Conservation (phyloP, 2,888 invertebrate genomes). For the Morpho deidamia region DNA sequence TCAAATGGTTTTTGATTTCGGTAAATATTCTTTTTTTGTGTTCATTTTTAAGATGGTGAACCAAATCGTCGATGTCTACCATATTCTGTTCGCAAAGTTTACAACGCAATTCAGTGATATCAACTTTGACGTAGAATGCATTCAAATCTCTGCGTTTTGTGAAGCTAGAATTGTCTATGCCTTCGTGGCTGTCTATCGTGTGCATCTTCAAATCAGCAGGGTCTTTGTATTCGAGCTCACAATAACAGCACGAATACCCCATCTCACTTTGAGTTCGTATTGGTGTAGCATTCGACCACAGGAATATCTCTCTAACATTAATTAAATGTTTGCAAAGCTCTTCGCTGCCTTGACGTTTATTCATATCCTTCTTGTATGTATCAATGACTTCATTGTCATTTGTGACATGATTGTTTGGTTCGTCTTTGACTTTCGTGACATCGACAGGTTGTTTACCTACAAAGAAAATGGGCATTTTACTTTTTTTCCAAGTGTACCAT, state of each 20-base stretch:
- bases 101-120: constrained; percentile 37
- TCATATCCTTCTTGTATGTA: not conserved
- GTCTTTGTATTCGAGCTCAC: constrained; percentile 31
- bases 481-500: not conserved
- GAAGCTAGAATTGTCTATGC: constrained; percentile 32
- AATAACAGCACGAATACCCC: constrained; percentile 44
- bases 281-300: constrained; percentile 46
- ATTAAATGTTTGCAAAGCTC: constrained; percentile 40
- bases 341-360: constrained; percentile 3
- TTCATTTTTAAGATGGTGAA: constrained; percentile 34
- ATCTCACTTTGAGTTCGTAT: constrained; percentile 37
- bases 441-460: not conserved
- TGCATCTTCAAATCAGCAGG: constrained; percentile 42
- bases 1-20: constrained; percentile 34
- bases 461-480: constrained; percentile 5
- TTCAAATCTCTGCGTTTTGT: constrained; percentile 38
- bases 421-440: not conserved
- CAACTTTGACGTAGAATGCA: constrained; percentile 42
- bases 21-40: constrained; percentile 29
- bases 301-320: constrained; percentile 38
- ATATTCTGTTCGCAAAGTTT: constrained; percentile 34
- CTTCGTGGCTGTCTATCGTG: constrained; percentile 32
- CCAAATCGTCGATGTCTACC: constrained; percentile 35
- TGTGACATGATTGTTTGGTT: not conserved
- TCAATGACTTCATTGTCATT: not conserved